Evolutionary conservation across 2,797 vertebrate genomes (phyloP).

Genomic region (Semotilus atromaculatus): DNA sequence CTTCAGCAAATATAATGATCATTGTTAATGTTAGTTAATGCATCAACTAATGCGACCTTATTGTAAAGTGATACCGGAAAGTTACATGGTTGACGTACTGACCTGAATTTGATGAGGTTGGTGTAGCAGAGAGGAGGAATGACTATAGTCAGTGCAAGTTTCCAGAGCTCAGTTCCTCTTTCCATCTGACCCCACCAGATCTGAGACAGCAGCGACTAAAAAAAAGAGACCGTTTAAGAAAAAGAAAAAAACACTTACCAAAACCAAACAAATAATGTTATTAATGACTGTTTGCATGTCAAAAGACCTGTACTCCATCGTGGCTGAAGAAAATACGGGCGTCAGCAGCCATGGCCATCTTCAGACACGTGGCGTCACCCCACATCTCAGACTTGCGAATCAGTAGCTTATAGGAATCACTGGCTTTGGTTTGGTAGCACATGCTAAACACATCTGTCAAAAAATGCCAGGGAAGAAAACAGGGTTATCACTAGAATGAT

Average conservation of each 20-base stretch:
- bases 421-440: constrained; percentile 85
- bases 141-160: constrained; percentile 83
- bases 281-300: background rate
- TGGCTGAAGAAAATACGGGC: constrained; percentile 89
- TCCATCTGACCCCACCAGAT: constrained; percentile 95
- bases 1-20: background rate
- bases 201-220: constrained; percentile 85
- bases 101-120: constrained; percentile 86
- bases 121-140: constrained; percentile 87
- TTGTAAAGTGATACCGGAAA: background rate
- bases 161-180: constrained; percentile 84
- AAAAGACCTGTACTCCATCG: constrained; percentile 87
- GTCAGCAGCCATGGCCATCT: constrained; percentile 84
- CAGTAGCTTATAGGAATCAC: constrained; percentile 83
- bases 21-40: background rate
- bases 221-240: background rate
- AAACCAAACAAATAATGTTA: background rate
- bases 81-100: constrained; percentile 35
- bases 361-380: constrained; percentile 84
- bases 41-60: background rate
- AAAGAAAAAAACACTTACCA: background rate
- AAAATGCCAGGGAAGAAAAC: background rate
- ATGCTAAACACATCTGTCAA: constrained; percentile 81
- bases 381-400: constrained; percentile 79
- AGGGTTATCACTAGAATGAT: background rate